Conservation (phyloP, 2,888 invertebrate genomes). For the Dusona sp. region DNA sequence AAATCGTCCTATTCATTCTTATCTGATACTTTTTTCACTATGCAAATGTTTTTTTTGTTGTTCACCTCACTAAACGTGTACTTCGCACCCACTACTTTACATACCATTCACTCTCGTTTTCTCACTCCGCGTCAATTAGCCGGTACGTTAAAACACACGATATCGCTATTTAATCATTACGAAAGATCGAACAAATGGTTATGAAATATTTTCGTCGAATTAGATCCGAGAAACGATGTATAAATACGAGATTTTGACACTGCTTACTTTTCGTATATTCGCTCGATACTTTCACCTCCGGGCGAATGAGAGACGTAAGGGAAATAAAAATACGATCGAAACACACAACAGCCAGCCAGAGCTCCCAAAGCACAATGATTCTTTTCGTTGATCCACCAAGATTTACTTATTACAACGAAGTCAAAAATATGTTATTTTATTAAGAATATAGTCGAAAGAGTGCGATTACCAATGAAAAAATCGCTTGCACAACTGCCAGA, state of each 20-base stretch:
- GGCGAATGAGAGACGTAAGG: conserved; percentile 13
- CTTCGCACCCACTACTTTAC: conserved; percentile 1
- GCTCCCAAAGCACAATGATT: conserved; percentile 15
- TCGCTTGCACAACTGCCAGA: neutral
- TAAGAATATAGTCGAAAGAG: neutral
- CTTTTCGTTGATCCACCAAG: neutral
- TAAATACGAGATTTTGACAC: conserved; percentile 10
- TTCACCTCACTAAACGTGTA: conserved; percentile 1
- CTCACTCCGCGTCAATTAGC: neutral
- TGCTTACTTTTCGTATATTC: conserved; percentile 29
- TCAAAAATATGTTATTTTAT: neutral
- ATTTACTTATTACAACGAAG: neutral
- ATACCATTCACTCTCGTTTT: neutral
- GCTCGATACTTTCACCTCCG: conserved; percentile 50
- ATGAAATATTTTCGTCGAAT: neutral
- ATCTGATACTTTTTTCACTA: neutral
- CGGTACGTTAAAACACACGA: neutral
- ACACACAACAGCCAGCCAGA: neutral
- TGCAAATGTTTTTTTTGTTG: neutral
- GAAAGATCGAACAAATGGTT: neutral
- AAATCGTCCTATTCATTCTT: neutral
- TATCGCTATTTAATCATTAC: neutral
- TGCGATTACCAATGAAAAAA: neutral
- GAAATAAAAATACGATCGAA: conserved; percentile 12
- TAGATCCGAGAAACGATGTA: neutral